Base-by-base conservation (phyloP, 2,888 invertebrate genomes). In the Chrysolina haemoptera region DNA sequence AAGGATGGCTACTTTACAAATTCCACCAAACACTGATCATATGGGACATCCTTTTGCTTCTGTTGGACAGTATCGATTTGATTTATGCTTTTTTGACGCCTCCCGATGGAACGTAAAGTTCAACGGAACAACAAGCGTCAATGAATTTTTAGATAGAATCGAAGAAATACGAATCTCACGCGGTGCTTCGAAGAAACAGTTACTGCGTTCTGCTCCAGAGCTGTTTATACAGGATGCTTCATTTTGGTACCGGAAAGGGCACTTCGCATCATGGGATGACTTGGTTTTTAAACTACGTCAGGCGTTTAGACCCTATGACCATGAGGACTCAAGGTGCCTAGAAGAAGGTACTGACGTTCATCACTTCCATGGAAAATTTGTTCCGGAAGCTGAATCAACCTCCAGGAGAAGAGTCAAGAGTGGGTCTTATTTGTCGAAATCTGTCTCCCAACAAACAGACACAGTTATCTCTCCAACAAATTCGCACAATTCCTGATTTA, bases 291-390 rank as follows among this genome's bases (percentile, higher is more conserved):
- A n/a, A 53, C 16, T 73, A n/a, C 3, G 55, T 18, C 40, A 53
- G 18, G 53, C 46, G 48, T 73, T 70, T 53, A 50, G 43, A 22
- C 70, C 73, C 11, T 59, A 16, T 14, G 73, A 4, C 68, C 64
- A 68, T 55, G 68, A 12, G 71, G 68, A 75, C 75, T n/a, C 69
- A 75, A 11, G 71, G 72, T 3, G 12, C 65, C 2, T 4, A 53
- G 11, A 68, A 75, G 59, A n/a, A 46, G 27, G 12, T 69, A 22
- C 11, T 40, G 40, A 40, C 40, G 10, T 40, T 8, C 10, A 10
- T 40, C 10, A 40, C 40, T 40, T 67, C 41, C 0, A 73, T 76
- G 73, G 67, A 67, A 18, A 67, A 73, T 43, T 12, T 76, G 22
- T 76, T 76, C 63, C 14, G 3, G 9, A 64, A 27, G 40, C 68